Evolutionary conservation across 2,888 invertebrate species (phyloP), one percentile per base, ranked within the genome.

Genomic region (Agonopterix subpropinquella): DNA sequence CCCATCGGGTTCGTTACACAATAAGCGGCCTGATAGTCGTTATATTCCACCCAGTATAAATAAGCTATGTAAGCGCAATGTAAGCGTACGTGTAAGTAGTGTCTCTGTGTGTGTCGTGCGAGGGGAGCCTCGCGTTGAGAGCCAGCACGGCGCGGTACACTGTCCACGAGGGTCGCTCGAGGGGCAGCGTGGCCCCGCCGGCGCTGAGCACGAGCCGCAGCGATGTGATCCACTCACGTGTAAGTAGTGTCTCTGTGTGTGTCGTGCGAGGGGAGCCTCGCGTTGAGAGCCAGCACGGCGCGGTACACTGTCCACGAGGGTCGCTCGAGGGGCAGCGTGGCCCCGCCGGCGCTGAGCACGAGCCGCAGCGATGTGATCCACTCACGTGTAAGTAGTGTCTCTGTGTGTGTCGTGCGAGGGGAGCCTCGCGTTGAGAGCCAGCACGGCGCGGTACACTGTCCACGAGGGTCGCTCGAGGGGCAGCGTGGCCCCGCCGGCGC

Each of bases 71-170:
- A 13, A 13, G 13, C 13, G 13, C 13, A 13, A 13, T 13, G 2
- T 13, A 13, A 2, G 1, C 13, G 1, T 13, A 13, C 13, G 13
- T 13, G 13, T 13, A 13, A 13, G 13, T 13, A 13, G 98, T 97
- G 76, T 99, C 99, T 36, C 97, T 91, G 60, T 97, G 91, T 77
- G 97, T 93, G 68, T 97, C 96, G 65, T 94, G 92, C 58, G 94
- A 90, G 45, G 95, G 86, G 64, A 79, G 64, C 62, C 73, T 65
- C 4, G 74, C 61, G 53, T 81, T 91, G 42, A 98, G 89, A 63
- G 96, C 95, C 71, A 98, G 96, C 41, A 98, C 96, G 44, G 96
- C 97, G 65, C 95, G 93, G 87, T 99, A 99, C 61, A 99, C 94
- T 44, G 98, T 98, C 91, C 96, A 94, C n/a, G 94, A 91, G 0